Conservation (phyloP, 2,888 invertebrate species). For the Lepetodrilus schrolli region DNA sequence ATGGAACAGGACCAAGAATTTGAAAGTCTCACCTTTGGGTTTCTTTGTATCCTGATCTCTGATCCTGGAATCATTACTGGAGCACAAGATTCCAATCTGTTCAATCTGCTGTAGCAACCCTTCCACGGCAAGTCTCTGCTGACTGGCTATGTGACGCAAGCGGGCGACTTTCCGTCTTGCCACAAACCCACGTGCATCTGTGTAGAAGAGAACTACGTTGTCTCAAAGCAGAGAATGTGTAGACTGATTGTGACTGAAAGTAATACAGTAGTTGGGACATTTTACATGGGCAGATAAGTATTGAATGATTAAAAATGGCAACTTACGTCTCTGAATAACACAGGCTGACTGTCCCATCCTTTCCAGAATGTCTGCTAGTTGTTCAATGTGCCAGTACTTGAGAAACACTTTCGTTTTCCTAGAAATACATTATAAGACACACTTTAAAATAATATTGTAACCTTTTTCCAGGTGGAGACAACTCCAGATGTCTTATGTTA, state of each 20-base stretch:
- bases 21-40: neutral
- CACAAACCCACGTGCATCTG: slow-evolving; percentile 58
- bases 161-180: slow-evolving; percentile 50
- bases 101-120: slow-evolving; percentile 49
- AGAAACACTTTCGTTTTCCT: slow-evolving; percentile 73
- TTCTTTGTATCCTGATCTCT: slow-evolving; percentile 13
- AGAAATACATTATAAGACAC: too few species aligned
- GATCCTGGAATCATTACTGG: neutral
- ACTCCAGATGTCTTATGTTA: too few species aligned
- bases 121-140: slow-evolving; percentile 51
- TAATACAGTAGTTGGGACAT: too few species aligned
- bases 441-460: too few species aligned
- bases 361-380: slow-evolving; percentile 65
- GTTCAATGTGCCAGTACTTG: slow-evolving; percentile 70
- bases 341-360: slow-evolving; percentile 62
- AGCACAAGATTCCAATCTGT: slow-evolving; percentile 28
- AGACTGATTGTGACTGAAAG: too few species aligned
- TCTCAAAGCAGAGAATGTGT: too few species aligned
- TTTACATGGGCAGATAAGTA: too few species aligned
- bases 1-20: too few species aligned
- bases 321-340: slow-evolving; percentile 65
- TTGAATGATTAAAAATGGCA: too few species aligned
- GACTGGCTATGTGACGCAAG: slow-evolving; percentile 45
- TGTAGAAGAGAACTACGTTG: too few species aligned
- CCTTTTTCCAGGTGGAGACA: too few species aligned